Evolutionary conservation across 64 coral and sea anemone species (phyloP), one percentile per base, ranked within the genome.

Genomic region (Porites australiensis): DNA sequence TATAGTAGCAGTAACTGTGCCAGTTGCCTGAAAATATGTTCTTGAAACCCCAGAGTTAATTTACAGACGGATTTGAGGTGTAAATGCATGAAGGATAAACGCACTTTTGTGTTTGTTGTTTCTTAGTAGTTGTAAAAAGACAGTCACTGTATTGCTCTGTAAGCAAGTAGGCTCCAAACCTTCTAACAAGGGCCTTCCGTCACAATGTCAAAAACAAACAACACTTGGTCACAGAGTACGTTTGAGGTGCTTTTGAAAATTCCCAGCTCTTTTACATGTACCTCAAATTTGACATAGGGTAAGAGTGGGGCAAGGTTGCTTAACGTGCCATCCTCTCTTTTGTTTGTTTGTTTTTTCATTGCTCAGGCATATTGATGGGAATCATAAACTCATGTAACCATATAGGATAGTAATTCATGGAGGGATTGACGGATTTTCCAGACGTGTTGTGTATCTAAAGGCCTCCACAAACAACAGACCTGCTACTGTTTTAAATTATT

Each of bases 321-420:
- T 73, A 73, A 73, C 44, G 43, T 73, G 70, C 70, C 70, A 73
- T 73, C 68, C 68, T 70, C 68, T 70, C 68, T n/a, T n/a, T n/a
- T n/a, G n/a, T n/a, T n/a, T n/a, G n/a, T n/a, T 77, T 77, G 27
- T 77, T 77, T 27, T 44, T 44, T 77, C n/a, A 54, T 50, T 54
- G 18, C 59, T 21, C 27, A 82, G 78, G 78, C 88, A 82, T 48
- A 89, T 90, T 82, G 88, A 90, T 81, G 77, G 88, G 64, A 43
- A 90, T 49, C 77, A 90, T 43, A 90, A 90, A 68, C 23, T 82
- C 51, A 81, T 90, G 15, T 47, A 90, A 10, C 75, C 88, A 57
- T 90, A 90, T 65, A 64, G 75, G 37, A n/a, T 90, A 50, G 88
- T 79, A 68, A 90, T 90, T 21, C 88, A 90, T 79, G 88, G 88